These are phyloP conservation scores for Chitala chitala DNA, from an alignment of 2,113 vertebrate species.

Conservation along the genomic window DNA sequence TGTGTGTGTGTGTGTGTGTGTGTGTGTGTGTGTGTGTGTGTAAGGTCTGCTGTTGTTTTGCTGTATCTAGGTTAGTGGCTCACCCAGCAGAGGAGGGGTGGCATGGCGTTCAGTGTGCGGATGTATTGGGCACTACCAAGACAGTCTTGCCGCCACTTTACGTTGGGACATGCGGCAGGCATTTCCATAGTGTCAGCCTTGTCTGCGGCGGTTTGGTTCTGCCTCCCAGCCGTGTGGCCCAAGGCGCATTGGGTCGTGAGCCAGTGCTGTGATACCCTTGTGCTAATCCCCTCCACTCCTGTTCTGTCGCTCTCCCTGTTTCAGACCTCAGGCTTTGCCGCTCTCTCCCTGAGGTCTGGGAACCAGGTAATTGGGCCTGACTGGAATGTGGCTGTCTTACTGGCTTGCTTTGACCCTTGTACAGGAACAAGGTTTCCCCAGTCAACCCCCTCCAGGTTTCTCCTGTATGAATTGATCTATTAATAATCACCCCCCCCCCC, in stretches of 20 bases:
- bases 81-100: neutral
- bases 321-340: neutral
- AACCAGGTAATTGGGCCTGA: neutral
- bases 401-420: neutral
- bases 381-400: neutral
- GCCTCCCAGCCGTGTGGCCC: neutral
- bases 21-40: neutral
- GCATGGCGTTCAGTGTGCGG: neutral
- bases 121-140: neutral
- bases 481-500: slow-evolving; percentile 30
- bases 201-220: neutral
- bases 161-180: neutral
- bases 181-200: no score
- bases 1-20: no score
- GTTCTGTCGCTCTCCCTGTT: neutral
- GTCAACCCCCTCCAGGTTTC: slow-evolving; percentile 15
- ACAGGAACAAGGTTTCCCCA: neutral
- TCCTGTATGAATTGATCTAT: slow-evolving; percentile 36
- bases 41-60: neutral
- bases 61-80: slow-evolving; percentile 13
- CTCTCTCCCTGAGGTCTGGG: neutral
- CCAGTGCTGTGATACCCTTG: neutral
- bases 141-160: no score
- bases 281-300: neutral
- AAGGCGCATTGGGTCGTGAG: neutral